A percentile compares a stretch with the other conserved stretches of the same genome.
Evolutionary conservation across 2,888 invertebrate species (phyloP).

Genomic region (Temnothorax ravouxi): DNA sequence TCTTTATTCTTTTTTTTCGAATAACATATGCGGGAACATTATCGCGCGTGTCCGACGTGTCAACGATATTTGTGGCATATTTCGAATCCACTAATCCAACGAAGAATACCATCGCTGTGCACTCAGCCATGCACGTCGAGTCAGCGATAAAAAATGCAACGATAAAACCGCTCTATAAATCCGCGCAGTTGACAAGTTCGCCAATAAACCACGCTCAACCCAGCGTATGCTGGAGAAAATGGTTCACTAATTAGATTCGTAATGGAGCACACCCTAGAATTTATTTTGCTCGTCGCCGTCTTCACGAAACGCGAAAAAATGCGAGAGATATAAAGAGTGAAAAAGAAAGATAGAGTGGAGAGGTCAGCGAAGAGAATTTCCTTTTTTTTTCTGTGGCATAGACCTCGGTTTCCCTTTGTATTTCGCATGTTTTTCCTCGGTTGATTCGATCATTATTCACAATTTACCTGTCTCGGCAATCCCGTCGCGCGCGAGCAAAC

Average conservation of each 20-base stretch:
- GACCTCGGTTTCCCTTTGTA: background rate
- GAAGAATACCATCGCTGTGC: background rate
- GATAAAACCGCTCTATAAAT: slow-evolving; percentile 18
- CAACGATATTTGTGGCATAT: slow-evolving; percentile 18
- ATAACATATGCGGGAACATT: slow-evolving; percentile 6
- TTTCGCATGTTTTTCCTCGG: background rate
- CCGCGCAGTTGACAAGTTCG: background rate
- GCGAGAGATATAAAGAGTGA: background rate
- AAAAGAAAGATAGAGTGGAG: background rate
- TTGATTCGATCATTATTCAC: slow-evolving; percentile 8
- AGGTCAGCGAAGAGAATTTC: background rate
- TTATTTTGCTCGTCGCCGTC: slow-evolving; percentile 8
- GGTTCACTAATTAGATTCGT: slow-evolving; percentile 28
- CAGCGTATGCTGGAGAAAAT: background rate
- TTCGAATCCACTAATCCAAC: background rate
- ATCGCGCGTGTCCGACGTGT: background rate
- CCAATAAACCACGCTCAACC: slow-evolving; percentile 15
- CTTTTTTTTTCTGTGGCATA: background rate
- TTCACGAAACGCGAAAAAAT: background rate
- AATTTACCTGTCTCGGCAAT: slow-evolving; percentile 32
- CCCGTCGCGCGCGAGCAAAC: background rate
- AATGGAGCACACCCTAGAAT: background rate
- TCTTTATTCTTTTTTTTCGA: background rate
- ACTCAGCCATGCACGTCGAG: background rate
- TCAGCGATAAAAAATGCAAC: slow-evolving; percentile 7